Evolutionary conservation across 2,888 invertebrate species (phyloP).

Genomic region (Pterostichus madidus): DNA sequence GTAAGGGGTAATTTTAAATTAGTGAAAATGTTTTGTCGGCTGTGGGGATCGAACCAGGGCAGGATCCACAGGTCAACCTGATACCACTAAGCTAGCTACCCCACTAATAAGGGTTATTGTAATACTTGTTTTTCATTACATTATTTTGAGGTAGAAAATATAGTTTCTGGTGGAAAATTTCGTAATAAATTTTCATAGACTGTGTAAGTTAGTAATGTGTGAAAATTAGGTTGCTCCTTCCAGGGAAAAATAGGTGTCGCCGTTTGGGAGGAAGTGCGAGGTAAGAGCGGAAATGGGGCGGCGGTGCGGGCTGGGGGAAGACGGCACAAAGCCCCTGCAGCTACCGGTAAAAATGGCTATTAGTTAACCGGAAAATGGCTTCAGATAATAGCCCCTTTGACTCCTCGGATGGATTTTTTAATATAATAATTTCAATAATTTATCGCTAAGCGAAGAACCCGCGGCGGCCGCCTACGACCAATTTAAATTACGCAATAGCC

Average conservation of each 20-base stretch:
- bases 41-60: too few relatives aligned
- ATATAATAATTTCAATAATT: conserved; percentile 85
- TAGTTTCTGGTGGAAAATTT: too few relatives aligned
- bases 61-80: too few relatives aligned
- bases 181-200: too few relatives aligned
- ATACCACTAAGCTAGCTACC: too few relatives aligned
- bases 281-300: conserved; percentile 69
- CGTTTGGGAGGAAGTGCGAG: conserved; percentile 70
- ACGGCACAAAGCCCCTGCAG: conserved; percentile 77
- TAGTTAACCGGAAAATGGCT: conserved; percentile 76
- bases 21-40: too few relatives aligned
- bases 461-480: conserved; percentile 70
- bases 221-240: conserved; percentile 55
- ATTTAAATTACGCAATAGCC: conserved; percentile 78
- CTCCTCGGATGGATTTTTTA: conserved; percentile 87
- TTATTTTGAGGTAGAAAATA: too few relatives aligned
- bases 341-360: conserved; percentile 77
- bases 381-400: conserved; percentile 82
- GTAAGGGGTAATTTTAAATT: too few relatives aligned
- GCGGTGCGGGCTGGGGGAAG: conserved; percentile 67
- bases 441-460: conserved; percentile 71
- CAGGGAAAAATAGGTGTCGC: conserved; percentile 3
- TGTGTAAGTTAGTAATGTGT: not conserved
- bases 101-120: too few relatives aligned
- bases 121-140: too few relatives aligned